Conservation (phyloP, 2,888 invertebrate genomes). For the Biston betularia region DNA sequence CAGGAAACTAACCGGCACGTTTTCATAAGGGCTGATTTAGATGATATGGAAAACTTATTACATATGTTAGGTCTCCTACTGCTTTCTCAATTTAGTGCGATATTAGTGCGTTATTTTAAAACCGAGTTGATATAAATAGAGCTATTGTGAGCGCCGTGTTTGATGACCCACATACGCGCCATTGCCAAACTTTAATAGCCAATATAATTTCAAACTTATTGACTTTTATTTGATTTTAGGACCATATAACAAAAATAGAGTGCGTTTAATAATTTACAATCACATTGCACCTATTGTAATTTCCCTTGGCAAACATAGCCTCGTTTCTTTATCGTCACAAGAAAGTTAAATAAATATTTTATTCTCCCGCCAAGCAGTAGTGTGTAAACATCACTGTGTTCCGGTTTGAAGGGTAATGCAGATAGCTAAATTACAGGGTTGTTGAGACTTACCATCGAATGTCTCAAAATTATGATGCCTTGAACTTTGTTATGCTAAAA, state of each 20-base stretch:
- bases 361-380: no score
- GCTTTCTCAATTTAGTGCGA: slow-evolving; percentile 10
- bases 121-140: slow-evolving; percentile 79
- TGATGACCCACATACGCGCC: slow-evolving; percentile 74
- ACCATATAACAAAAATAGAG: slow-evolving; percentile 29
- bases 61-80: slow-evolving; percentile 14
- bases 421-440: no score
- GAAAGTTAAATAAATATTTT: no score
- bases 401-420: no score
- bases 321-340: no score
- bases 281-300: no score
- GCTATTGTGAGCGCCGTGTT: slow-evolving; percentile 69
- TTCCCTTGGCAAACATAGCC: no score
- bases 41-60: background rate
- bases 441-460: no score
- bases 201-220: slow-evolving; percentile 49
- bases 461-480: no score
- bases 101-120: slow-evolving; percentile 68
- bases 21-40: background rate
- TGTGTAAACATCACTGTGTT: no score
- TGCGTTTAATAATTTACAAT: background rate
- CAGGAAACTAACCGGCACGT: no score
- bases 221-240: slow-evolving; percentile 49
- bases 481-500: no score
- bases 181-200: slow-evolving; percentile 67